phyloP scores from a whole-genome alignment of 2,113 vertebrate species.

The Plecturocebus donacophilus region DNA sequence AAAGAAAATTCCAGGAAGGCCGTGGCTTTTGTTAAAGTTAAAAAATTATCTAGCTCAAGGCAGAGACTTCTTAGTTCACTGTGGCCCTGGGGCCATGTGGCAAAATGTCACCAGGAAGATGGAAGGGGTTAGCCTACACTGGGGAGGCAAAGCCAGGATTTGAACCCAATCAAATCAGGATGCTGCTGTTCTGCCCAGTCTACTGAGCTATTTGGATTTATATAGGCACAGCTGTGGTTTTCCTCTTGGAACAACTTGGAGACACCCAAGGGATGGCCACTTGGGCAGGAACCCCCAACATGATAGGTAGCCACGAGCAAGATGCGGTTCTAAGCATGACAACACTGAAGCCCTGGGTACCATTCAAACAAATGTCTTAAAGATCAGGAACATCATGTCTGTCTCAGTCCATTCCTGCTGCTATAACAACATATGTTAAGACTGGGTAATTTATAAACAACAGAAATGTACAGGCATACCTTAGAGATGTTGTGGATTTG shows the following conservation, averaged over 20 bases:
- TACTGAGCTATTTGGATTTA: background rate
- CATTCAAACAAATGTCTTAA: background rate
- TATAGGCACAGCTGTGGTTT: background rate
- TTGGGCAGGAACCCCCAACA: background rate
- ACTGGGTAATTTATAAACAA: background rate
- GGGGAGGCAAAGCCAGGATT: background rate
- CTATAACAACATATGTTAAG: background rate
- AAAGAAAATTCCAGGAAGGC: constrained; percentile 67
- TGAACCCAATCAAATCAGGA: background rate
- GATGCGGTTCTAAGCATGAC: background rate
- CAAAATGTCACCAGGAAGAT: background rate
- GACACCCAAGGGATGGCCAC: background rate
- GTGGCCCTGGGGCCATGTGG: background rate
- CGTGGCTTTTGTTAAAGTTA: constrained; percentile 66
- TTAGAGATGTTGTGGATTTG: background rate
- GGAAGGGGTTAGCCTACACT: background rate
- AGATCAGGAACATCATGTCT: background rate
- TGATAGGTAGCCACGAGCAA: background rate
- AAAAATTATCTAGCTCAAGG: constrained; percentile 67
- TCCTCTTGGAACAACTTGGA: background rate
- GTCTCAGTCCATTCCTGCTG: background rate
- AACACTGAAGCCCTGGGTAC: background rate
- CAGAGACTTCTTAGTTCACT: background rate
- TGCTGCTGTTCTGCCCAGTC: background rate
- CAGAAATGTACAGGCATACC: background rate